phyloP scores from a whole-genome alignment of 2,888 invertebrate genomes.

The Invenusta paracnida region DNA sequence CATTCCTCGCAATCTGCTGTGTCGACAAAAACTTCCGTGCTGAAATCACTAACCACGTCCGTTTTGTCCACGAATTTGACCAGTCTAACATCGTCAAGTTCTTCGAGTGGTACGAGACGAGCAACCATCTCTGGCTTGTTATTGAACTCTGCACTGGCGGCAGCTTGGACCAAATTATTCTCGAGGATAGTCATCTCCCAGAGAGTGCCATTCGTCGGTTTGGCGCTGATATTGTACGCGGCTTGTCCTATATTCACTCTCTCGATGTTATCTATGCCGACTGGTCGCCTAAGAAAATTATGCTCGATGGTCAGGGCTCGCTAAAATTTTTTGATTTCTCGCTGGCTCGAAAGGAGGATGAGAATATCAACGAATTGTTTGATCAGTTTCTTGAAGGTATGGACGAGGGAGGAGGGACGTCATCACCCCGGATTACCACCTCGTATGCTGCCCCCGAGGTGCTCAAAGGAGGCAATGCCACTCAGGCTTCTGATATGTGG shows the following conservation, averaged over 20 bases:
- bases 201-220: conserved; percentile 56
- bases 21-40: conserved; percentile 59
- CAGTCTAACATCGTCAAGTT: conserved; percentile 59
- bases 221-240: conserved; percentile 57
- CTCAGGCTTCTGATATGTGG: conserved; percentile 54
- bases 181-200: conserved; percentile 57
- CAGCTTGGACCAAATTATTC: conserved; percentile 55
- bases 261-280: conserved; percentile 59
- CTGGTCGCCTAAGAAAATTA: conserved; percentile 59
- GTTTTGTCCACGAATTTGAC: conserved; percentile 59
- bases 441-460: conserved; percentile 59
- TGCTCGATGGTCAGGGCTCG: conserved; percentile 58
- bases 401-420: conserved; percentile 3
- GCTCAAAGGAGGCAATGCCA: conserved; percentile 52
- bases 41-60: conserved; percentile 60
- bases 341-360: conserved; percentile 58
- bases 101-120: conserved; percentile 62
- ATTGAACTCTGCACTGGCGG: conserved; percentile 60
- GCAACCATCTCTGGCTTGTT: conserved; percentile 61
- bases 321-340: conserved; percentile 60
- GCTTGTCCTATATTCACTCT: conserved; percentile 60
- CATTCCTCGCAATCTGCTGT: conserved; percentile 61
- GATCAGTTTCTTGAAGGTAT: conserved; percentile 51
- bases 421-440: conserved; percentile 37
- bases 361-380: conserved; percentile 58